Conservation (phyloP, 2,113 vertebrate genomes). For the Thryonomys swinderianus region DNA sequence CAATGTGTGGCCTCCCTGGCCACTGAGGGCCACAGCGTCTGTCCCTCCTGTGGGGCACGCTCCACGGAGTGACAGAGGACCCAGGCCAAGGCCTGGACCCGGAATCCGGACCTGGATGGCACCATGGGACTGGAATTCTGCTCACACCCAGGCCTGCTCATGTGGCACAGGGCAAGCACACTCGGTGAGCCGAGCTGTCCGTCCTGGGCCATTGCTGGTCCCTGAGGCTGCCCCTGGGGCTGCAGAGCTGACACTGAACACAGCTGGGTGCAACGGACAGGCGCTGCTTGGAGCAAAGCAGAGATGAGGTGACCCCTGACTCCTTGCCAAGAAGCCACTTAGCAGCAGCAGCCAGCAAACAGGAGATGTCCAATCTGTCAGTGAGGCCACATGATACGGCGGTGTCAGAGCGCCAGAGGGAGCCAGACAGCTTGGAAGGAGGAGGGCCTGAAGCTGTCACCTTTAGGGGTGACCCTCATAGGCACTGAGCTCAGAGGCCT, state of each 20-base stretch:
- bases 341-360: slow-evolving; percentile 49
- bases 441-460: background rate
- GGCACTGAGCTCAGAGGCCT: background rate
- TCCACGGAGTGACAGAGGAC: background rate
- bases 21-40: background rate
- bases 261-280: background rate
- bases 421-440: background rate
- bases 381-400: background rate
- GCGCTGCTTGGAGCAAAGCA: background rate
- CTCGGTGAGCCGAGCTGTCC: background rate
- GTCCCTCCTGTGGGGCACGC: background rate
- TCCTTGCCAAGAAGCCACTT: slow-evolving; percentile 78
- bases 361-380: slow-evolving; percentile 73
- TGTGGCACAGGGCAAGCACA: background rate
- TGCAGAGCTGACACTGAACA: slow-evolving; percentile 8
- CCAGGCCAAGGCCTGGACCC: background rate
- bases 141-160: fast-evolving
- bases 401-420: background rate
- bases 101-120: background rate
- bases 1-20: fast-evolving
- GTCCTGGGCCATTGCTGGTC: background rate
- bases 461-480: background rate
- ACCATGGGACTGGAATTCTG: background rate
- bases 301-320: slow-evolving; percentile 71
- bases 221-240: background rate